Base-by-base conservation (phyloP, 2,113 vertebrate genomes). In the Xiphophorus hellerii region DNA sequence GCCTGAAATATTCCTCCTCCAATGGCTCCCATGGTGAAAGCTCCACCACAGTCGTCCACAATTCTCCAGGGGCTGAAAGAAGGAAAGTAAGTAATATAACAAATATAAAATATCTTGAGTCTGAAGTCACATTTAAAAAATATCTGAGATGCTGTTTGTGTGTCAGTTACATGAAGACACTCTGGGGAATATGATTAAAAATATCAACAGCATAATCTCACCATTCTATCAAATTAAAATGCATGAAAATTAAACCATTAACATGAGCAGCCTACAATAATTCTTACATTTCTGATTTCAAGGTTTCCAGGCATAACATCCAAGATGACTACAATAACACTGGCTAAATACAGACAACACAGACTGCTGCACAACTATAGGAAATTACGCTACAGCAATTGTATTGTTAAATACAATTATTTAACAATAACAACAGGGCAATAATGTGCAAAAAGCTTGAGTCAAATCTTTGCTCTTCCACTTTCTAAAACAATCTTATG, bases 1-100 rank as follows among this genome's bases (percentile, higher is more conserved):
- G 98, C 96, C 81, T 99, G 98, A 90, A 99, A 99, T 81, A 99
- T 96, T 30, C 97, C 96, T 54, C 98, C 98, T 80, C 97, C 98
- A 31, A 99, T 97, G 62, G 96, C 96, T 20, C 97, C 98, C 98
- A 99, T 99, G 0, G 97, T 98, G 87, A 99, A 99, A 35, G 98
- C 97, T 0, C 98, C 98, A 4, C 98, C 98, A 12, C 97, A 99
- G 88, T 99, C 98, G 54, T 99, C 98, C 61, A 99, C 97, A 68
- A 99, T 99, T 90, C 98, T 95, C 98, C 98, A 99, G 63, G 98
- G 98, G 76, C 98, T 99, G 60, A 66, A 91, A 82, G 63, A 66
- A 27, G 64, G 42, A 10, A 63, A 30, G 30, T 22, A 51, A 44
- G 44, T 1, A 13, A 13, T 62, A 39, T 39, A 62, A 42, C 10